These are phyloP conservation scores for Euglossa dilemma DNA, from an alignment of 1,140 invertebrate species.

Conservation along the genomic window DNA sequence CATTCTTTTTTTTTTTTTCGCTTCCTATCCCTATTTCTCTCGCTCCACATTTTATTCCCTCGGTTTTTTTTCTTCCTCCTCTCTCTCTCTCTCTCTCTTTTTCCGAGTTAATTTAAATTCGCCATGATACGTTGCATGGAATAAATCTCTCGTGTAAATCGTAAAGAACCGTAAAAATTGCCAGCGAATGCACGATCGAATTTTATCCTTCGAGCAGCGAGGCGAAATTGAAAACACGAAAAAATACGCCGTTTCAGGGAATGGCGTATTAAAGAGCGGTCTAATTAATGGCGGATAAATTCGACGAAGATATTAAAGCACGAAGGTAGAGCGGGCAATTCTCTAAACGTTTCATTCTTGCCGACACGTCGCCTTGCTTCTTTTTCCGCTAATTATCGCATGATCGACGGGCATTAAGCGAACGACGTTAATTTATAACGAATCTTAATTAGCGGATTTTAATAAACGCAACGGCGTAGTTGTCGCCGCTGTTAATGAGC, in stretches of 20 bases:
- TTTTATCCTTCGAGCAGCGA: background rate
- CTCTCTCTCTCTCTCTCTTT: too few species aligned
- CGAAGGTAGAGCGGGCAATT: background rate
- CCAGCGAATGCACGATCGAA: background rate
- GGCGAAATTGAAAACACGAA: background rate
- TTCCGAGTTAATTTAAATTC: background rate
- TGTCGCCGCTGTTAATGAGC: background rate
- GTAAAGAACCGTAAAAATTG: background rate
- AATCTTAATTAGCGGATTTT: background rate
- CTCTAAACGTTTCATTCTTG: background rate
- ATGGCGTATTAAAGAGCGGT: too few species aligned
- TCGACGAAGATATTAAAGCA: background rate
- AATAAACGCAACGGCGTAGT: background rate
- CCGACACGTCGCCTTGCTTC: background rate
- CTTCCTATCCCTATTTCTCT: background rate
- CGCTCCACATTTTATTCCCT: background rate
- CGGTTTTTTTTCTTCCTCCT: background rate
- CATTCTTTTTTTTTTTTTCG: background rate
- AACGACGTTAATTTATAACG: background rate
- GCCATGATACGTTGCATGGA: background rate
- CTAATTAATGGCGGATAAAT: background rate
- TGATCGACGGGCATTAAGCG: background rate
- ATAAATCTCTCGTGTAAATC: constrained; percentile 12
- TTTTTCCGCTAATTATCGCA: background rate
- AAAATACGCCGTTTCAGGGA: background rate